Conservation (phyloP, 2,888 invertebrate species). For the Hemithea aestivaria region DNA sequence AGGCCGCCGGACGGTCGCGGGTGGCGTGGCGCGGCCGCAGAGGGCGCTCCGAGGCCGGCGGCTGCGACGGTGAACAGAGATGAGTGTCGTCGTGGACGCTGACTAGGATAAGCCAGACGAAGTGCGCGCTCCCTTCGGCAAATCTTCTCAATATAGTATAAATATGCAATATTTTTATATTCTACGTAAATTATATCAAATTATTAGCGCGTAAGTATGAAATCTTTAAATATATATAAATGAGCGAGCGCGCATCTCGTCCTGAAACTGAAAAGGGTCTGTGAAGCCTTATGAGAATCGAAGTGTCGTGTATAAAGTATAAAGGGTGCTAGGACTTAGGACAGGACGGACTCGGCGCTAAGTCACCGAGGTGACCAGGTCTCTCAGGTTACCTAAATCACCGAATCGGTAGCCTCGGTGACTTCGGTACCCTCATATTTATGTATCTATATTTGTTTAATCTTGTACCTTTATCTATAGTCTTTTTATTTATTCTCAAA, state of each 20-base stretch:
- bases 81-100: conserved; percentile 22
- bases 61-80: background rate
- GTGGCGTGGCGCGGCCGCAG: background rate
- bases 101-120: conserved; percentile 28
- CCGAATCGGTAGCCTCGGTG: too few relatives aligned
- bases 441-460: too few relatives aligned
- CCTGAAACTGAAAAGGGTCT: conserved; percentile 44
- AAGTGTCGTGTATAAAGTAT: conserved; percentile 32
- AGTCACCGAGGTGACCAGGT: too few relatives aligned
- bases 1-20: background rate
- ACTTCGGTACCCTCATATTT: too few relatives aligned
- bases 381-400: too few relatives aligned
- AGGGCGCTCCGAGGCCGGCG: background rate
- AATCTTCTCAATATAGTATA: conserved; percentile 18
- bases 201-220: conserved; percentile 44
- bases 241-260: conserved; percentile 38
- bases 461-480: too few relatives aligned
- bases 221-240: conserved; percentile 16
- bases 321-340: conserved; percentile 55
- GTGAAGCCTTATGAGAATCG: conserved; percentile 47
- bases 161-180: conserved; percentile 60
- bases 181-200: conserved; percentile 51
- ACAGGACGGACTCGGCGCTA: too few relatives aligned
- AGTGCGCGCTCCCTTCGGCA: conserved; percentile 26
- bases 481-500: too few relatives aligned